Evolutionary conservation across 2,888 invertebrate genomes (phyloP).

Genomic region (Resseliella maxima): DNA sequence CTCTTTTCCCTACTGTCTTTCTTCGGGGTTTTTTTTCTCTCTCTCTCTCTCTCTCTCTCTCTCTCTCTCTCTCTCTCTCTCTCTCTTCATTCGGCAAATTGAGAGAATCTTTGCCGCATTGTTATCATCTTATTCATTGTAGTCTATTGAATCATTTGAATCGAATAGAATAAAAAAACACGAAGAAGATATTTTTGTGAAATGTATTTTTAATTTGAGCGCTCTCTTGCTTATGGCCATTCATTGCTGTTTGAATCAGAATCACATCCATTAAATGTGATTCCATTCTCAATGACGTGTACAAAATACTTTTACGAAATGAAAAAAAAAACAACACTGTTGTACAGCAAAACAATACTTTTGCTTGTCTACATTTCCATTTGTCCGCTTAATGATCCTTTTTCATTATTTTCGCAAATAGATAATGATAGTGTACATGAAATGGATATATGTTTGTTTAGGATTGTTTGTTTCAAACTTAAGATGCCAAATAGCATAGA

Average conservation of each 20-base stretch:
- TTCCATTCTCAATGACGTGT: not conserved
- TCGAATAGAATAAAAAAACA: not conserved
- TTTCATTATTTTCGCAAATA: conserved; percentile 21
- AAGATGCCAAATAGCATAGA: not conserved
- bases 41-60: too few species aligned
- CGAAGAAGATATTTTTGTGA: not conserved
- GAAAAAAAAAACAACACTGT: not conserved
- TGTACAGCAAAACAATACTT: not conserved
- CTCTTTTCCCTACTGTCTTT: not conserved
- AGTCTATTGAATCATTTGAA: conserved; percentile 18
- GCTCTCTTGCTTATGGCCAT: not conserved
- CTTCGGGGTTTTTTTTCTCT: too few species aligned
- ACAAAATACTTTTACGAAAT: not conserved
- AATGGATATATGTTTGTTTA: conserved; percentile 39
- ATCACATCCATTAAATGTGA: conserved; percentile 7
- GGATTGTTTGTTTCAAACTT: not conserved
- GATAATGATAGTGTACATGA: not conserved
- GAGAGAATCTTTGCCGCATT: not conserved
- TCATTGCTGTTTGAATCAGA: conserved; percentile 20
- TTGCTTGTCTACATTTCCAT: not conserved
- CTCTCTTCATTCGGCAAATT: not conserved
- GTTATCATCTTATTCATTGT: not conserved
- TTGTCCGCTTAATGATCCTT: not conserved
- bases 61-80: too few species aligned
- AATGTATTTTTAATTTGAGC: conserved; percentile 47